Conservation (phyloP, 2,888 invertebrate genomes). For the Dryococelus australis region DNA sequence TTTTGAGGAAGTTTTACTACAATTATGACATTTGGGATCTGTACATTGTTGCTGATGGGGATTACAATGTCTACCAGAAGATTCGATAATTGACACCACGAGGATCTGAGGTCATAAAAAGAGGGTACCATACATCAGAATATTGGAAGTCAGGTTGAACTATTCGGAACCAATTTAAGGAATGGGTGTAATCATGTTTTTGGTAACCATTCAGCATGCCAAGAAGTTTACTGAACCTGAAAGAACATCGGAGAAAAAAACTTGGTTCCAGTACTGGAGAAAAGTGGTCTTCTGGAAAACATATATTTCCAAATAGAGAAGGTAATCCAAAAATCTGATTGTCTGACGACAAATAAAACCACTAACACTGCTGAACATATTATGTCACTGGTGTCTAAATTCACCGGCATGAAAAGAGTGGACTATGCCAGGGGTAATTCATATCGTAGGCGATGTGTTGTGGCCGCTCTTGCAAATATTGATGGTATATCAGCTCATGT, state of each 20-base stretch:
- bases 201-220: neutral
- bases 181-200: neutral
- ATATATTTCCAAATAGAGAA: neutral
- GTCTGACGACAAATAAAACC: neutral
- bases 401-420: neutral
- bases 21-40: neutral
- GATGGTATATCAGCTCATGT: no score
- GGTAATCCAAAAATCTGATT: neutral
- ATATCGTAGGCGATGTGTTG: no score
- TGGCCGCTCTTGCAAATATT: no score
- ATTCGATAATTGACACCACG: neutral
- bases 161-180: neutral
- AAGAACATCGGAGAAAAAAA: neutral
- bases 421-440: neutral
- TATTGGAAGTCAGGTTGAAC: neutral
- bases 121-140: neutral
- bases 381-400: neutral
- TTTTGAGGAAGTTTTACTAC: neutral
- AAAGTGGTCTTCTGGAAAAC: neutral
- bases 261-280: neutral
- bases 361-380: neutral
- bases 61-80: neutral
- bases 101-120: neutral
- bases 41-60: neutral
- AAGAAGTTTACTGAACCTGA: neutral